Conservation (phyloP, 2,797 vertebrate species). For the Gorsachius magnificus region DNA sequence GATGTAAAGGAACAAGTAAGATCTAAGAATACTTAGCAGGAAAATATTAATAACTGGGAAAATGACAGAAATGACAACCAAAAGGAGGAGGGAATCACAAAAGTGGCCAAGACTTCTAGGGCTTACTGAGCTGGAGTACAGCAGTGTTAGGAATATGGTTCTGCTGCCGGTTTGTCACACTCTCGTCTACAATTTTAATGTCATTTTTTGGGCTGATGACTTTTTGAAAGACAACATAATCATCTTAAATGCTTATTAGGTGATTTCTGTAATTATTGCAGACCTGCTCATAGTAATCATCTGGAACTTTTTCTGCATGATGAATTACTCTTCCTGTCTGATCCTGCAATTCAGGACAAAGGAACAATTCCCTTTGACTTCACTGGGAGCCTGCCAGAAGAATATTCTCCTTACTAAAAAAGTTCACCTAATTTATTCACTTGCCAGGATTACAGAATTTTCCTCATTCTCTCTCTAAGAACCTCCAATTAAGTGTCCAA, state of each 20-base stretch:
- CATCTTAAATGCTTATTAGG: conserved; percentile 1
- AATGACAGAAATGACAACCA: not conserved
- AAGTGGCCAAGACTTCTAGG: not conserved
- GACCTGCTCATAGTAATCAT: not conserved
- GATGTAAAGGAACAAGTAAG: not conserved
- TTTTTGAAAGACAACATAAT: conserved; percentile 42
- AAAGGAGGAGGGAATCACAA: not conserved
- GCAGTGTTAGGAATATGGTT: not conserved
- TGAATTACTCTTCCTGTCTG: not conserved
- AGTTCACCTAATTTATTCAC: conserved; percentile 39
- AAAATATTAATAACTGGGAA: not conserved
- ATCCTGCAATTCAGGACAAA: not conserved
- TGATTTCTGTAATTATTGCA: conserved; percentile 40
- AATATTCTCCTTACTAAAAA: not conserved
- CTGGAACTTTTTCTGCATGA: conserved; percentile 16
- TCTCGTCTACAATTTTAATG: not conserved
- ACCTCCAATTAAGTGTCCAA: not conserved
- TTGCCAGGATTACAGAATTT: not conserved
- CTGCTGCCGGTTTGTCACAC: not conserved
- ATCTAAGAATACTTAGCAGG: not conserved
- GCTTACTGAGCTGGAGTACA: not conserved
- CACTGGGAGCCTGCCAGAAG: not conserved
- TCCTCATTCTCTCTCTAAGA: not conserved
- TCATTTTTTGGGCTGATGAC: not conserved
- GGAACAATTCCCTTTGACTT: not conserved